Conservation (phyloP, 2,113 vertebrate genomes). For the Prunella fulvescens region DNA sequence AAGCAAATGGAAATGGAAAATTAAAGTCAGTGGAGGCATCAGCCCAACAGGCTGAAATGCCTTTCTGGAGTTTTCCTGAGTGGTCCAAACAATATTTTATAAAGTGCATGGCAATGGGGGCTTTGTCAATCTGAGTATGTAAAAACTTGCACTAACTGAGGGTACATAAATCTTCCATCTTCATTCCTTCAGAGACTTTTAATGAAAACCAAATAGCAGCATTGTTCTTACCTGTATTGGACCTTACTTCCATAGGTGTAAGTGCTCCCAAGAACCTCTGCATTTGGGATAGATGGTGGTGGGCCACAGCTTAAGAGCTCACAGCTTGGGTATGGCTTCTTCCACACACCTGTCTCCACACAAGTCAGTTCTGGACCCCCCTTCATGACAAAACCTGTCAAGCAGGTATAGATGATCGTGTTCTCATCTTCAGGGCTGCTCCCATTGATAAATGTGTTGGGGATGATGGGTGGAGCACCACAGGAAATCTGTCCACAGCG, state of each 20-base stretch:
- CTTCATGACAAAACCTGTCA: constrained; percentile 79
- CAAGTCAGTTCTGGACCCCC: constrained; percentile 82
- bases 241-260: constrained; percentile 85
- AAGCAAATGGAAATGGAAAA: not conserved
- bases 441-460: constrained; percentile 82
- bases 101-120: not conserved
- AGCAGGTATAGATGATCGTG: constrained; percentile 84
- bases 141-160: not conserved
- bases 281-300: constrained; percentile 80
- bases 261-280: constrained; percentile 71
- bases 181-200: not conserved
- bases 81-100: not conserved
- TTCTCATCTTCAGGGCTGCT: constrained; percentile 75
- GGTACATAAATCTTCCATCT: not conserved
- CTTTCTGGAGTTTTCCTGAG: not conserved
- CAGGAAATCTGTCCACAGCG: constrained; percentile 81
- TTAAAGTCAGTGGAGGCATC: not conserved
- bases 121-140: not conserved
- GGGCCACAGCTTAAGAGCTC: constrained; percentile 84
- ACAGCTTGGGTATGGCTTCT: constrained; percentile 83
- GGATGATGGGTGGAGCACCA: constrained; percentile 76
- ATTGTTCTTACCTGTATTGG: constrained; percentile 85
- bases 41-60: not conserved
- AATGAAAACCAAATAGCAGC: not conserved
- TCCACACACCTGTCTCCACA: constrained; percentile 82